Conservation (phyloP, 2,888 invertebrate species). For the Drosophila cracens region DNA sequence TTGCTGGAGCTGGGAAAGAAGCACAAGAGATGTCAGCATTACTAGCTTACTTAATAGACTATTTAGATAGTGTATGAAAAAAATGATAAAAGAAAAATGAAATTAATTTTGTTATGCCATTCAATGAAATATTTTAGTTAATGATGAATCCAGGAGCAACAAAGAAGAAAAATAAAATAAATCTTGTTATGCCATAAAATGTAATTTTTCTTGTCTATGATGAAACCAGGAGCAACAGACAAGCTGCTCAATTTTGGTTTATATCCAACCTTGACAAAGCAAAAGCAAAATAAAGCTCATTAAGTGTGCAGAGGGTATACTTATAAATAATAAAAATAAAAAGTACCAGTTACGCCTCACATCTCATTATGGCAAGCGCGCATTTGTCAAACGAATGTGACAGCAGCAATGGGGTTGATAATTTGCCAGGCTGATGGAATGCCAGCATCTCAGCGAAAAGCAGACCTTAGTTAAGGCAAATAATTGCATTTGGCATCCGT, state of each 20-base stretch:
- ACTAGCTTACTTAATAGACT: background rate
- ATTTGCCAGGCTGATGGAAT: constrained; percentile 37
- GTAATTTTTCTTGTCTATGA: background rate
- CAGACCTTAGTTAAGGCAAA: constrained; percentile 35
- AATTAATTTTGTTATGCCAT: background rate
- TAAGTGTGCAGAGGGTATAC: constrained; percentile 10
- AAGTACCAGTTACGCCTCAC: constrained; percentile 3
- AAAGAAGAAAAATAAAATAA: background rate
- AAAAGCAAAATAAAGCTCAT: background rate
- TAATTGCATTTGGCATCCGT: constrained; percentile 42
- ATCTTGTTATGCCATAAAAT: background rate
- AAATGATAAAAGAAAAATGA: background rate
- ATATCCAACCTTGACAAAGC: background rate
- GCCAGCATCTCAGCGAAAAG: constrained; percentile 10
- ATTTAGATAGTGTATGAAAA: background rate
- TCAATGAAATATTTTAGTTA: background rate
- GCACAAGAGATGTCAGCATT: background rate
- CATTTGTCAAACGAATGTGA: constrained; percentile 64
- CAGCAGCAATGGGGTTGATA: constrained; percentile 51
- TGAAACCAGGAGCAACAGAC: background rate
- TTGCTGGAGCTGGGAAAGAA: background rate
- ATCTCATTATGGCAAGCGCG: constrained; percentile 48
- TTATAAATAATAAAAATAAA: background rate
- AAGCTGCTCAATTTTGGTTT: background rate
- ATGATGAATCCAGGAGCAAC: background rate